Percentiles rank a stretch among this genome's conserved stretches.
These are phyloP conservation scores for Phyllostomus hastatus DNA, from an alignment of 2,113 vertebrate genomes.

Conservation along the genomic window DNA sequence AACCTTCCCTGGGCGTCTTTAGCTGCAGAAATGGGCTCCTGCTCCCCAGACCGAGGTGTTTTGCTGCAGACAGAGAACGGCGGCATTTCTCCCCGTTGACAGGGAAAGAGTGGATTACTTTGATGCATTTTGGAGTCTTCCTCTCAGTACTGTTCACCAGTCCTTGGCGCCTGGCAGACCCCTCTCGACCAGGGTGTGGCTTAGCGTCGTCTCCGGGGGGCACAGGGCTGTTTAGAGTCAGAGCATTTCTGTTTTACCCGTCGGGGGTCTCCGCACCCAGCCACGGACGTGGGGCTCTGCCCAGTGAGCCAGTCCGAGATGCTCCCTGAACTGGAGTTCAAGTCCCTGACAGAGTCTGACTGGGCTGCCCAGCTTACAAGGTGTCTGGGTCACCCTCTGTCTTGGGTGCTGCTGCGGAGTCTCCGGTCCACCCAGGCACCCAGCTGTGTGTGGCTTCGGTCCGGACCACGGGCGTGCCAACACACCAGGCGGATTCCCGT, in stretches of 20 bases:
- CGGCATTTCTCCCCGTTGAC: neutral
- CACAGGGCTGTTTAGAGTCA: too few relatives aligned
- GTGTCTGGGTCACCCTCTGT: fast-evolving
- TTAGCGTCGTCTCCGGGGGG: fast-evolving
- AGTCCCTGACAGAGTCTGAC: neutral
- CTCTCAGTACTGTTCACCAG: neutral
- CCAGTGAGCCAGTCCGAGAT: too few relatives aligned
- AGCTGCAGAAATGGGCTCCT: neutral
- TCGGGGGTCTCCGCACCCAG: neutral
- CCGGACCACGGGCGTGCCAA: fast-evolving
- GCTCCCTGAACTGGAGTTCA: neutral
- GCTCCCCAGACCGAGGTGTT: neutral
- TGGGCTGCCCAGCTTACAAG: neutral
- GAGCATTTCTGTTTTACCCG: neutral
- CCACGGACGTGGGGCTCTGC: neutral
- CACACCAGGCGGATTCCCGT: fast-evolving
- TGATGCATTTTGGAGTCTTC: neutral
- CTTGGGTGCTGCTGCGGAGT: fast-evolving
- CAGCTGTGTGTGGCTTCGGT: fast-evolving
- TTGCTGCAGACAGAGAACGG: neutral
- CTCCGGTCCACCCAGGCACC: neutral
- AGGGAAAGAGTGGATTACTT: neutral
- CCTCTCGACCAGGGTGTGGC: too few relatives aligned
- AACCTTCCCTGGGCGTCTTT: neutral
- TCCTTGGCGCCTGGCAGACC: neutral